Conservation (phyloP, 2,888 invertebrate genomes). For the Phrixothrix hirtus region DNA sequence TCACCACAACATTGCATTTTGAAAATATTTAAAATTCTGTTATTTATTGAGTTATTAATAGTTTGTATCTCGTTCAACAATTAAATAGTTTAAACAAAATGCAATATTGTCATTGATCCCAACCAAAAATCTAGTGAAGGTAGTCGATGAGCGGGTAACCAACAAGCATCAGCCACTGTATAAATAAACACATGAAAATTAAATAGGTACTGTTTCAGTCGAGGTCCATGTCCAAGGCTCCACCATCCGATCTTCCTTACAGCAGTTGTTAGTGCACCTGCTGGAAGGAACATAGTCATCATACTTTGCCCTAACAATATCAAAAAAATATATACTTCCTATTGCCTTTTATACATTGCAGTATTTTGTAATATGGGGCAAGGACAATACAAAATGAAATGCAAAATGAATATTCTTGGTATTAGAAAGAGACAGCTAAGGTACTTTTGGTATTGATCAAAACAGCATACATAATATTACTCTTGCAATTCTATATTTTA, state of each 20-base stretch:
- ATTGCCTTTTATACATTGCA: conserved; percentile 43
- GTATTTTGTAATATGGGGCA: conserved; percentile 55
- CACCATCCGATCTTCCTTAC: conserved; percentile 46
- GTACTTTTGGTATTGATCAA: conserved; percentile 53
- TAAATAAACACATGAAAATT: conserved; percentile 58
- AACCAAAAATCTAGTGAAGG: conserved; percentile 59
- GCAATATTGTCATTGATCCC: conserved; percentile 53
- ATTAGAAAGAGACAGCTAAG: conserved; percentile 52
- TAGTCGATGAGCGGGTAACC: conserved; percentile 59
- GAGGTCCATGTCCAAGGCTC: conserved; percentile 44
- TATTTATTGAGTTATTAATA: too few relatives aligned
- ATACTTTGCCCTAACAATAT: conserved; percentile 49
- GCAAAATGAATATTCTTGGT: conserved; percentile 49
- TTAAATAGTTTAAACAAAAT: conserved; percentile 35
- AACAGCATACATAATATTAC: conserved; percentile 53
- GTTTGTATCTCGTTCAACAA: too few relatives aligned
- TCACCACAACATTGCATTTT: conserved; percentile 48
- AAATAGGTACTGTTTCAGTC: conserved; percentile 58
- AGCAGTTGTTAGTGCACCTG: conserved; percentile 50
- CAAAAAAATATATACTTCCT: conserved; percentile 12
- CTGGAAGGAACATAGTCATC: conserved; percentile 57
- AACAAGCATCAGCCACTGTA: conserved; percentile 60
- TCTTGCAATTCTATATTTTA: conserved; percentile 19
- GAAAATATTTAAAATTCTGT: conserved; percentile 1
- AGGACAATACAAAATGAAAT: conserved; percentile 52